These are phyloP conservation scores for Drosophila ambigua DNA, from an alignment of 1,140 invertebrate species.

Conservation along the genomic window DNA sequence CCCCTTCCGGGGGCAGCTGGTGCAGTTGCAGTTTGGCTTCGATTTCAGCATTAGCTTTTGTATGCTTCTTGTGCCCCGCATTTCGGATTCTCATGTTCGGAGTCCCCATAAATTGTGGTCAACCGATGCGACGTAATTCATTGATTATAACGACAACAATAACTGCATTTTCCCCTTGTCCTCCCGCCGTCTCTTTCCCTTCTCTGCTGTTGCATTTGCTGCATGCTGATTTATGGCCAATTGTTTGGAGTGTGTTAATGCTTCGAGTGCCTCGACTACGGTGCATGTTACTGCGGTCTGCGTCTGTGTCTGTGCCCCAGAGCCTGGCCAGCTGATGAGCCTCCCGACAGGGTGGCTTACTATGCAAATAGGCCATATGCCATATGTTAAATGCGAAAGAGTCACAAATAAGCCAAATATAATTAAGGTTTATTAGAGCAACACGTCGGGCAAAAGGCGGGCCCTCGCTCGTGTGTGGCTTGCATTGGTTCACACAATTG, in stretches of 20 bases:
- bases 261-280: constrained; percentile 33
- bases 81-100: constrained; percentile 76
- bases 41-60: constrained; percentile 43
- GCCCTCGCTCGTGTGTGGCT: constrained; percentile 27
- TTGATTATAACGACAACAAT: constrained; percentile 82
- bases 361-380: not conserved
- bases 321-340: constrained; percentile 34
- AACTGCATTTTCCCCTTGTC: constrained; percentile 50
- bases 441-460: constrained; percentile 9
- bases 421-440: constrained; percentile 69
- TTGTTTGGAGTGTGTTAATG: constrained; percentile 57
- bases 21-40: constrained; percentile 45
- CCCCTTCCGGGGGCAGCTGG: constrained; percentile 12
- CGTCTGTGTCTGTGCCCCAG: constrained; percentile 1
- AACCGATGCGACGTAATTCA: constrained; percentile 81
- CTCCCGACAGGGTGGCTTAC: no score
- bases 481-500: constrained; percentile 74
- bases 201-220: constrained; percentile 55
- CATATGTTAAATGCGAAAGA: constrained; percentile 40
- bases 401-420: constrained; percentile 57
- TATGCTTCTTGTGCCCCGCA: constrained; percentile 58
- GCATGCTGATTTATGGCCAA: constrained; percentile 74
- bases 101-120: constrained; percentile 80
- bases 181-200: not conserved
- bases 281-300: constrained; percentile 39